phyloP scores from a whole-genome alignment of 1,140 invertebrate species.

The Halictus rubicundus region DNA sequence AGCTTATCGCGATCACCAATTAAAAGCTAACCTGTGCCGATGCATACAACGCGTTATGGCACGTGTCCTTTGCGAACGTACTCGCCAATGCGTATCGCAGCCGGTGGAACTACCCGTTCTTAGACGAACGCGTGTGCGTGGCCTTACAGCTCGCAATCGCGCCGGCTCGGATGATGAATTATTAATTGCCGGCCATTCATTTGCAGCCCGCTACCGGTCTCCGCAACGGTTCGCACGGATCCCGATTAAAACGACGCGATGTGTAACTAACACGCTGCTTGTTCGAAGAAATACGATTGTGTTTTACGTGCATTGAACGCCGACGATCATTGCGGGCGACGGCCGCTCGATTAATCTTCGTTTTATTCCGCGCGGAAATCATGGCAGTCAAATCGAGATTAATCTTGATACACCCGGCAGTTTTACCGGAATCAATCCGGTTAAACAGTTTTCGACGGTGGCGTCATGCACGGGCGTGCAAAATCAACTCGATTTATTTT shows the following conservation, averaged over 20 bases:
- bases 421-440: not conserved
- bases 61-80: conserved; percentile 43
- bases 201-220: conserved; percentile 39
- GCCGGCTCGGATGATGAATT: conserved; percentile 51
- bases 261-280: not conserved
- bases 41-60: conserved; percentile 41
- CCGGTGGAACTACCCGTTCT: conserved; percentile 9
- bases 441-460: not conserved
- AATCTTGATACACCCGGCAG: not conserved
- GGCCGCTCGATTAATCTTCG: conserved; percentile 2
- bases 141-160: conserved; percentile 28
- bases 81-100: not conserved
- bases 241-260: conserved; percentile 32
- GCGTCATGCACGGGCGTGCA: too few species aligned
- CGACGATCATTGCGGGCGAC: too few species aligned
- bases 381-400: not conserved
- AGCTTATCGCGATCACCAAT: conserved; percentile 42
- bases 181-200: conserved; percentile 58
- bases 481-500: too few species aligned
- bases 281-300: not conserved
- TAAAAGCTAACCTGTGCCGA: conserved; percentile 28
- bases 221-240: conserved; percentile 3
- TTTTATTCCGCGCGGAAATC: not conserved
- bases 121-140: conserved; percentile 26
- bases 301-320: not conserved